A percentile compares a stretch with the other conserved stretches of the same genome.
Evolutionary conservation across 2,113 vertebrate species (phyloP).

Genomic region (Hoplias malabaricus): DNA sequence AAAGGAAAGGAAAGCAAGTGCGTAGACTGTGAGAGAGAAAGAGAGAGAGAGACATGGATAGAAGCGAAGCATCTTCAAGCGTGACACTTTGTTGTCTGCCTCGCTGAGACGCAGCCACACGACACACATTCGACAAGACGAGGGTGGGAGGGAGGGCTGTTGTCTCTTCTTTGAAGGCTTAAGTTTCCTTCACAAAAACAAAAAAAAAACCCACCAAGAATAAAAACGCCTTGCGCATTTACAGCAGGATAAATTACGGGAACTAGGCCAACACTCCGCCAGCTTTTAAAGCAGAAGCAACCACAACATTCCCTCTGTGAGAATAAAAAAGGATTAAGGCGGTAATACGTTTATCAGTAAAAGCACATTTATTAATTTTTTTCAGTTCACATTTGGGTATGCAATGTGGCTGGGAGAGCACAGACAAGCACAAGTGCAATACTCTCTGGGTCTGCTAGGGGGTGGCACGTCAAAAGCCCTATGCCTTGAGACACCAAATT

Average conservation of each 20-base stretch:
- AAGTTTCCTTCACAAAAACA: slow-evolving; percentile 24
- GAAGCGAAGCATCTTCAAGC: slow-evolving; percentile 48
- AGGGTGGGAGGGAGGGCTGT: slow-evolving; percentile 11
- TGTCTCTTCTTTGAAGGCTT: slow-evolving; percentile 46
- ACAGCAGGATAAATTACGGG: background rate
- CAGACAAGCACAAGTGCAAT: background rate
- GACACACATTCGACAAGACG: slow-evolving; percentile 58
- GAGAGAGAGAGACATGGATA: no score
- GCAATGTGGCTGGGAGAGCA: no score
- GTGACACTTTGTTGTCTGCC: slow-evolving; percentile 63
- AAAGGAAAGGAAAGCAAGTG: slow-evolving; percentile 4
- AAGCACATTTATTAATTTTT: background rate
- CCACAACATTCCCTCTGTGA: background rate
- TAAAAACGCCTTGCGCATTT: background rate
- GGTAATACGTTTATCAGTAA: background rate
- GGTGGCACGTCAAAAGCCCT: background rate
- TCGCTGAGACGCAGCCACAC: slow-evolving; percentile 57
- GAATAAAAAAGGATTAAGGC: background rate
- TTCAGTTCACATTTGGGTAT: no score
- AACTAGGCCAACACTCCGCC: background rate
- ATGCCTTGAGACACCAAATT: background rate
- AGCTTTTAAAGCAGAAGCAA: background rate
- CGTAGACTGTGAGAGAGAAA: slow-evolving; percentile 57
- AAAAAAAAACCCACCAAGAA: no score
- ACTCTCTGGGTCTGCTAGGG: background rate